Evolutionary conservation across 2,888 invertebrate genomes (phyloP).

Genomic region (Drosophila anomelani): DNA sequence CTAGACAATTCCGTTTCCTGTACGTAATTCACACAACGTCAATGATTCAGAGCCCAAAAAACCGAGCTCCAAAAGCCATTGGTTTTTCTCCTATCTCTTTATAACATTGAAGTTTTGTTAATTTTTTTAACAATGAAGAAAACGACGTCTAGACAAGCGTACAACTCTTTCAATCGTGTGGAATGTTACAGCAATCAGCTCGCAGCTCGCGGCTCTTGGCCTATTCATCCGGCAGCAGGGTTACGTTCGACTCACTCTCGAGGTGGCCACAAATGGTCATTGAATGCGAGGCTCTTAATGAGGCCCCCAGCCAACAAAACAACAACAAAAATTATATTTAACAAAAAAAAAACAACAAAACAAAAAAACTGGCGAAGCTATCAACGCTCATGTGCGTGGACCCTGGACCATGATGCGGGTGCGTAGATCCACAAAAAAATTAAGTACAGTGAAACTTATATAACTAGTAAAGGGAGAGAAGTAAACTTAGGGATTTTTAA

Average conservation of each 20-base stretch:
- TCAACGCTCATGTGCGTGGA: slow-evolving; percentile 67
- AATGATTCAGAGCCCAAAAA: slow-evolving; percentile 25
- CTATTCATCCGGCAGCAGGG: slow-evolving; percentile 34
- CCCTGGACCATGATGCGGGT: slow-evolving; percentile 52
- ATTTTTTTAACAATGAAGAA: slow-evolving; percentile 30
- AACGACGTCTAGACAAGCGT: slow-evolving; percentile 34
- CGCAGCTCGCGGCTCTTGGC: slow-evolving; percentile 17
- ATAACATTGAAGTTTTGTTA: neutral
- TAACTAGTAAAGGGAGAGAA: fast-evolving
- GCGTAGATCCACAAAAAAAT: slow-evolving; percentile 37
- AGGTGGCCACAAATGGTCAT: slow-evolving; percentile 51
- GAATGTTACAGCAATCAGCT: slow-evolving; percentile 71
- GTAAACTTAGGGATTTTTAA: neutral
- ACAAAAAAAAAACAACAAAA: slow-evolving; percentile 6
- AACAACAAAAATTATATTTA: slow-evolving; percentile 6
- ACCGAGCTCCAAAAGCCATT: slow-evolving; percentile 16
- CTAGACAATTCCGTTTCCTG: neutral
- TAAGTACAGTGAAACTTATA: slow-evolving; percentile 1
- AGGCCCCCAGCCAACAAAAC: slow-evolving; percentile 26
- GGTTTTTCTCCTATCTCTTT: slow-evolving; percentile 1
- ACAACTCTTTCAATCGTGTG: slow-evolving; percentile 50
- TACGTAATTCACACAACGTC: slow-evolving; percentile 8
- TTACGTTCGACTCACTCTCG: slow-evolving; percentile 15
- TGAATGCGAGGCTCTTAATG: slow-evolving; percentile 53
- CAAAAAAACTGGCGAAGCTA: slow-evolving; percentile 35